Percentiles rank a stretch among this genome's conserved stretches.
phyloP scores from a whole-genome alignment of 2,113 vertebrate genomes.

The Oostethus manadensis region DNA sequence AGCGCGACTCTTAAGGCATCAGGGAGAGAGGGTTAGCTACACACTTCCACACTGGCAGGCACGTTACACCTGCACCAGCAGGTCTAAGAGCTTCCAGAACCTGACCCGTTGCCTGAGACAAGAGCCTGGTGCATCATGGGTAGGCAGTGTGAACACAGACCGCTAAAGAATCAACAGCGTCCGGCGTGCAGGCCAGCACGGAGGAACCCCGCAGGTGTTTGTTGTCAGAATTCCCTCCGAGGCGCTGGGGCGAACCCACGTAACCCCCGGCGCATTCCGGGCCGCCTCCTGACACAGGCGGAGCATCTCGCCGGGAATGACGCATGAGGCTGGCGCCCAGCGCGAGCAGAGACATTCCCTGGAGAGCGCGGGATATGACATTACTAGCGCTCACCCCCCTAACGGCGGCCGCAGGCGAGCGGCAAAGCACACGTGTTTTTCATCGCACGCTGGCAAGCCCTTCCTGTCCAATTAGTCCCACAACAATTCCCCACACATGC shows the following conservation, averaged over 20 bases:
- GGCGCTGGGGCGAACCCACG: constrained; percentile 15
- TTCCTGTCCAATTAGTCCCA: not conserved
- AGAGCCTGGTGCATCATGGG: too few species aligned
- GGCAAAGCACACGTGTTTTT: not conserved
- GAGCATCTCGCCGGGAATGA: constrained; percentile 42
- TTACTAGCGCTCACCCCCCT: constrained; percentile 44
- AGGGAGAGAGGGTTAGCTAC: too few species aligned
- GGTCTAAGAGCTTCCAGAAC: too few species aligned
- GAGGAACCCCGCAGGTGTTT: constrained; percentile 22
- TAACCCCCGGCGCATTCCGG: constrained; percentile 25
- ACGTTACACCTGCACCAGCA: too few species aligned
- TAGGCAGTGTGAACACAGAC: too few species aligned
- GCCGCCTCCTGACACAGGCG: constrained; percentile 27
- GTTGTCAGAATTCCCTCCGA: constrained; percentile 23
- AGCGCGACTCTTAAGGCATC: too few species aligned
- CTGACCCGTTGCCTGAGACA: too few species aligned
- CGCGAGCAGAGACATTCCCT: constrained; percentile 73
- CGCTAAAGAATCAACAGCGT: too few species aligned
- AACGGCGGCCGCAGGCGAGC: too few species aligned
- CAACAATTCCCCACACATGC: not conserved
- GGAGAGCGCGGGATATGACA: constrained; percentile 61
- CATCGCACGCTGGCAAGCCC: not conserved
- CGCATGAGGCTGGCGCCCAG: constrained; percentile 50
- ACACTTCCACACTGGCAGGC: too few species aligned
- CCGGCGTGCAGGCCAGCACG: too few species aligned